These are phyloP conservation scores for Ibycter americanus DNA, from an alignment of 2,797 vertebrate species.

Conservation along the genomic window DNA sequence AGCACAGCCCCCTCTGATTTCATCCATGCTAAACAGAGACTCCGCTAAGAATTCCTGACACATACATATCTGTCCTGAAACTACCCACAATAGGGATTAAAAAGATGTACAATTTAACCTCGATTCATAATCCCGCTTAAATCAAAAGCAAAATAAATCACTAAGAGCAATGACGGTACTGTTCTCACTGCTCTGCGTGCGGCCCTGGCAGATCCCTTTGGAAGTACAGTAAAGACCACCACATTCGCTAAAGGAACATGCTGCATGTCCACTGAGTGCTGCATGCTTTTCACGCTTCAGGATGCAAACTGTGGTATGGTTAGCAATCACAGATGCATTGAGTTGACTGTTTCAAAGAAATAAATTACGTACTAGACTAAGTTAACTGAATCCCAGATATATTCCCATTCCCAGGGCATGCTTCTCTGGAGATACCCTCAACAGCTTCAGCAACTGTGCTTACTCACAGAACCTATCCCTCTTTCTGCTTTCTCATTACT, in stretches of 20 bases:
- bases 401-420: neutral
- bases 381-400: neutral
- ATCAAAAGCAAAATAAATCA: slow-evolving; percentile 60
- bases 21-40: neutral
- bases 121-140: slow-evolving; percentile 66
- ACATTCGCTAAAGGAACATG: neutral
- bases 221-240: neutral
- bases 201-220: neutral
- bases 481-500: neutral
- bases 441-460: neutral
- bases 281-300: neutral
- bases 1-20: neutral
- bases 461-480: neutral
- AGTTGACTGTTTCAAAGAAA: neutral
- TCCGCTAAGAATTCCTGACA: slow-evolving; percentile 17
- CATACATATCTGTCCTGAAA: slow-evolving; percentile 40
- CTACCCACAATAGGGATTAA: slow-evolving; percentile 54
- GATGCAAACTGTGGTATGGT: neutral
- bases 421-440: neutral
- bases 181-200: neutral
- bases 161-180: slow-evolving; percentile 9
- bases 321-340: neutral
- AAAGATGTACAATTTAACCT: slow-evolving; percentile 65
- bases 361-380: neutral
- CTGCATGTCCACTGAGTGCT: neutral